Evolutionary conservation across 2,797 vertebrate species (phyloP), one percentile per base, ranked within the genome.

Genomic region (Clamator glandarius): DNA sequence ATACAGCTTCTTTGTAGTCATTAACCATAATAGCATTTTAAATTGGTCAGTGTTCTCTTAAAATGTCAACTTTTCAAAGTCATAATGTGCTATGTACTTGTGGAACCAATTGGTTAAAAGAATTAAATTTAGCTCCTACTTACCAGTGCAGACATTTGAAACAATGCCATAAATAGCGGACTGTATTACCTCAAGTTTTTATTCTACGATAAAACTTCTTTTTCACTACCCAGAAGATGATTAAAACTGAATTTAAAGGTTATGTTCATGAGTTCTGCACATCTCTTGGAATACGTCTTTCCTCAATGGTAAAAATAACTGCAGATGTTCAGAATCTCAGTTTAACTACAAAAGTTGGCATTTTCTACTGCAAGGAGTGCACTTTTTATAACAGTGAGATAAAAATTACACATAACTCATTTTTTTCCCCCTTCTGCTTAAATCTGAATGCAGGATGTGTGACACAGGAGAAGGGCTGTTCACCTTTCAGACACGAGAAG

Each of bases 381-480:
- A 84, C 23, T 85, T 92, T 46, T 85, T 69, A 14, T 66, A 59
- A n/a, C 6, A 73, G 35, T 52, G 77, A n/a, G 51, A 25, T 90
- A 85, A 82, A 81, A 90, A 91, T 75, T 39, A 66, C 19, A 26
- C 6, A 35, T 36, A 77, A 48, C 17, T 91, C 1, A 55, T 52
- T 68, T 88, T 46, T 72, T 86, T 76, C 39, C 29, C 20, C 59
- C 79, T 78, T 92, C 50, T 87, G 13, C 29, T 92, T 89, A 58
- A 94, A 87, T 91, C 68, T 97, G 44, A 78, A 95, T 93, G 84
- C 98, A 99, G 99, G 98, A 99, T 99, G 99, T 99, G 99, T 98
- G 99, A 99, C 98, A 99, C 99, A 50, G 99, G 99, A 97, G 99
- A 99, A 98, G 99, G 99, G 93, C 98, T 99, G 89, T 99, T 99